Conservation (phyloP, 2,797 vertebrate species). For the Thamnophis elegans region DNA sequence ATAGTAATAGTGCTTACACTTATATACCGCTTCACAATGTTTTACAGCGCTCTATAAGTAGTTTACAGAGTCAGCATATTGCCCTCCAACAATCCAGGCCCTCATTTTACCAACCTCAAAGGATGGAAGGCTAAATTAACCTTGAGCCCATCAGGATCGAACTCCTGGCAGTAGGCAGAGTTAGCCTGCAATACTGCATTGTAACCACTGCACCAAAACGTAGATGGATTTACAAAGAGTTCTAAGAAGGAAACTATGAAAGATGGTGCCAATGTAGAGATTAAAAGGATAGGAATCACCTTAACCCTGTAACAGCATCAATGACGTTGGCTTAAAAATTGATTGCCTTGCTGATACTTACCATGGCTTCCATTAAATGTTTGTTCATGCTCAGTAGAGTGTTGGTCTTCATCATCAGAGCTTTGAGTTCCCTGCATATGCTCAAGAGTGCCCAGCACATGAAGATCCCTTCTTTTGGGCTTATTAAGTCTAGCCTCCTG, state of each 20-base stretch:
- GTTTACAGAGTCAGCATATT: not conserved
- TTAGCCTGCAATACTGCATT: not conserved
- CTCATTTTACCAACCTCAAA: not conserved
- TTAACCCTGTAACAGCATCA: not conserved
- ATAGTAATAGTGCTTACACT: not conserved
- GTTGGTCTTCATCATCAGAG: not conserved
- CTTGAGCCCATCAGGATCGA: not conserved
- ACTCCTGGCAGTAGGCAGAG: not conserved
- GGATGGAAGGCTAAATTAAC: not conserved
- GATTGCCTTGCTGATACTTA: slow-evolving; percentile 42
- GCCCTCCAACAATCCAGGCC: not conserved
- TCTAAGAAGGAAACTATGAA: not conserved
- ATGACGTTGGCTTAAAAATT: not conserved
- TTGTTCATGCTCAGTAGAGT: slow-evolving; percentile 53
- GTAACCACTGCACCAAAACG: not conserved
- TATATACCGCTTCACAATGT: not conserved
- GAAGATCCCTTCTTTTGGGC: slow-evolving; percentile 55
- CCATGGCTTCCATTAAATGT: slow-evolving; percentile 41
- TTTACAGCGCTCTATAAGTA: not conserved
- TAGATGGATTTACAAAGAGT: not conserved
- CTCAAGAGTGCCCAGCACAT: slow-evolving; percentile 42
- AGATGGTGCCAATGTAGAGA: not conserved
- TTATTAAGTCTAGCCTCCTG: slow-evolving; percentile 59
- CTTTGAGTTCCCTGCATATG: slow-evolving; percentile 17
- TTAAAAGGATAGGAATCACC: not conserved